Percentiles rank a stretch among this genome's conserved stretches.
Conservation (phyloP, 2,113 vertebrate genomes). For the Leptobrachium leishanense region DNA sequence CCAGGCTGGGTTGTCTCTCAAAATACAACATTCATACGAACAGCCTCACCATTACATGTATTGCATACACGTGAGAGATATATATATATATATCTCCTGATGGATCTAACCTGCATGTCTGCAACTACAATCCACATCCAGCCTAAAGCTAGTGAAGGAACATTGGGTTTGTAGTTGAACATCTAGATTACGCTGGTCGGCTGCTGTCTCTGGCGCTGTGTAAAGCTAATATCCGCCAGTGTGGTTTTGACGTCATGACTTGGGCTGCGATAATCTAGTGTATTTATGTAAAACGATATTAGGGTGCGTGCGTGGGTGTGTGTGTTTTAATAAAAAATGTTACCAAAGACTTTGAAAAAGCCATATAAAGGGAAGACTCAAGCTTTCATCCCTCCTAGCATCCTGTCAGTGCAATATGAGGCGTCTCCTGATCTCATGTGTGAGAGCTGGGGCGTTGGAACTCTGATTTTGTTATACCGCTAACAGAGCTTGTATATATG, state of each 20-base stretch:
- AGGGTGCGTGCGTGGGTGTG: background rate
- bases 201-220: background rate
- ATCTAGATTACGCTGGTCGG: too few relatives aligned
- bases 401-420: constrained; percentile 39
- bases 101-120: too few relatives aligned
- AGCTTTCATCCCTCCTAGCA: constrained; percentile 12
- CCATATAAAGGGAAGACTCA: constrained; percentile 38
- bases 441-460: background rate
- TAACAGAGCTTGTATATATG: constrained; percentile 18
- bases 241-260: background rate
- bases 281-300: constrained; percentile 17
- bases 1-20: too few relatives aligned
- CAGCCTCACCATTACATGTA: too few relatives aligned
- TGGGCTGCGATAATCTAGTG: background rate
- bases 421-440: constrained; percentile 1
- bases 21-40: too few relatives aligned
- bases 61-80: too few relatives aligned
- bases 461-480: background rate
- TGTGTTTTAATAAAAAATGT: constrained; percentile 29
- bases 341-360: constrained; percentile 47
- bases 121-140: too few relatives aligned
- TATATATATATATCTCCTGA: too few relatives aligned
- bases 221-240: constrained; percentile 1
- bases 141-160: too few relatives aligned
- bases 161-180: too few relatives aligned